These are phyloP conservation scores for Phaetusa simplex DNA, from an alignment of 2,113 vertebrate genomes.

Conservation along the genomic window DNA sequence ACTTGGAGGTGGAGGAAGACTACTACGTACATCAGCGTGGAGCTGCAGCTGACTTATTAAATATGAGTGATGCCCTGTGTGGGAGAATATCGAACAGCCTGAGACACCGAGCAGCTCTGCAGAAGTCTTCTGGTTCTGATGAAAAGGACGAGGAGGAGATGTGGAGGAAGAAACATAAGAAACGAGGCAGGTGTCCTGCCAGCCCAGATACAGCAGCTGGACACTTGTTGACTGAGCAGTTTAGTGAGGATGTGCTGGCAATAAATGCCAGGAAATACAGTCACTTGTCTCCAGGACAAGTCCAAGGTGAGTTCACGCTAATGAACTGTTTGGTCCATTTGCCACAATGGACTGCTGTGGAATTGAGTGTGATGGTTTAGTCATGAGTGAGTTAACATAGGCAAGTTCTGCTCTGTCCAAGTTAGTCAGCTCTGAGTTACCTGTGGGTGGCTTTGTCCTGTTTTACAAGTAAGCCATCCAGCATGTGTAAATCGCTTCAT, in stretches of 20 bases:
- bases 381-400: neutral
- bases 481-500: neutral
- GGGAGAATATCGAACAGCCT: neutral
- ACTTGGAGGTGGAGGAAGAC: constrained; percentile 74
- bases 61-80: neutral
- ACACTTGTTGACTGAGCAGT: constrained; percentile 22
- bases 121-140: constrained; percentile 52
- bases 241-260: constrained; percentile 8
- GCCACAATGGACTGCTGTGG: neutral
- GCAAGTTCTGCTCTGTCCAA: neutral
- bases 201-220: neutral
- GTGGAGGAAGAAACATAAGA: constrained; percentile 30
- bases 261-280: constrained; percentile 42
- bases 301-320: constrained; percentile 57
- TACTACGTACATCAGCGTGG: neutral
- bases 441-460: constrained; percentile 52
- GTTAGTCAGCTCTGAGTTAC: constrained; percentile 44
- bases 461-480: neutral
- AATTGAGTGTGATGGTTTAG: neutral
- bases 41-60: neutral
- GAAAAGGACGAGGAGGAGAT: constrained; percentile 20
- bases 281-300: constrained; percentile 41
- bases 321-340: neutral
- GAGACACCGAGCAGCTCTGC: neutral
- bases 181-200: constrained; percentile 6